A percentile compares a stretch with the other conserved stretches of the same genome.
phyloP scores from a whole-genome alignment of 2,113 vertebrate species.

The Laticauda colubrina region DNA sequence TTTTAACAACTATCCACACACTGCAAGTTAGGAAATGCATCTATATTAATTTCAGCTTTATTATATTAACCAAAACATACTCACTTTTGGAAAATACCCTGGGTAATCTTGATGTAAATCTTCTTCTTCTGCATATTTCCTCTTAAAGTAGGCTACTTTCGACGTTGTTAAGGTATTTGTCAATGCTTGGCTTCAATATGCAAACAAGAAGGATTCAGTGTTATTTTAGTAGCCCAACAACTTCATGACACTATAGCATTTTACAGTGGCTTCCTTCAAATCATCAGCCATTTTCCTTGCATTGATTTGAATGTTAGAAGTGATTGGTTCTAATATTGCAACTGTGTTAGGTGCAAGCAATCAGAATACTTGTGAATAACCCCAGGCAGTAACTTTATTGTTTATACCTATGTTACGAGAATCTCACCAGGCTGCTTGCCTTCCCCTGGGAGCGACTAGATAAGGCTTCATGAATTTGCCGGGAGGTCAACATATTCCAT shows the following conservation, averaged over 20 bases:
- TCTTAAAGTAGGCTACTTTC: constrained; percentile 99
- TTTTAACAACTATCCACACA: neutral
- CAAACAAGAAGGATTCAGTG: constrained; percentile 39
- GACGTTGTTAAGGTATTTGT: constrained; percentile 89
- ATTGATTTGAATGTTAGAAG: neutral
- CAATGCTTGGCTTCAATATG: constrained; percentile 67
- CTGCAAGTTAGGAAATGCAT: neutral
- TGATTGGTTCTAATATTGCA: neutral
- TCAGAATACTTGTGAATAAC: neutral
- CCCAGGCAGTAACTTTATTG: neutral
- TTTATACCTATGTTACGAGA: neutral
- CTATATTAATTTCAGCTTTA: neutral
- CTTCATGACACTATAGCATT: neutral
- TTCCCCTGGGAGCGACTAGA: neutral
- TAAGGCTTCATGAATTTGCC: too few species aligned
- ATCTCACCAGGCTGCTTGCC: neutral
- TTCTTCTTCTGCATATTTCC: constrained; percentile 99
- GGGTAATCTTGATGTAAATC: constrained; percentile 91
- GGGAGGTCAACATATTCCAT: neutral
- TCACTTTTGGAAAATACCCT: constrained; percentile 95
- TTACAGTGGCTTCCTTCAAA: neutral
- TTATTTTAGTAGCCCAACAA: neutral
- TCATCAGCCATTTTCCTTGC: neutral
- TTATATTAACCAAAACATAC: constrained; percentile 26
- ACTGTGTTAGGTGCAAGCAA: neutral